Percentiles rank a stretch among this genome's conserved stretches.
These are phyloP conservation scores for Nebria salina DNA, from an alignment of 2,888 invertebrate genomes.

Conservation along the genomic window DNA sequence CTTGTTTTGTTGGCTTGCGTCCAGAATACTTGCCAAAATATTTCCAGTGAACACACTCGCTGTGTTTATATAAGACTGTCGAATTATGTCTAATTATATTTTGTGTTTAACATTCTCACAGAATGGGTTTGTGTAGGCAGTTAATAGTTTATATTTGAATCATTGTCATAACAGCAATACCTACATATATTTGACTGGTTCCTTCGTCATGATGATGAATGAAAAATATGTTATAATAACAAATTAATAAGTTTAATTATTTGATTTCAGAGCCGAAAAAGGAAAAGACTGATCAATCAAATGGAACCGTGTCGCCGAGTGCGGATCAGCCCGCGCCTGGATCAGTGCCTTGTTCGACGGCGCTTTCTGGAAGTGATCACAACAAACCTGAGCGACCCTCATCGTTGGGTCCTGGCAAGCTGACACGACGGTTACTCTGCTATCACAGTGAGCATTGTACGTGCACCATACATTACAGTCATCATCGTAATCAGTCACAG, in stretches of 20 bases:
- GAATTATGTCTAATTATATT: slow-evolving; percentile 13
- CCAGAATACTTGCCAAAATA: slow-evolving; percentile 13
- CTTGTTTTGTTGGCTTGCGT: not conserved
- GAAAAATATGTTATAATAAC: not conserved
- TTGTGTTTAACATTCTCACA: slow-evolving; percentile 2
- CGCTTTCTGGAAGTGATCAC: slow-evolving; percentile 54
- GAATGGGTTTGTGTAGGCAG: not conserved
- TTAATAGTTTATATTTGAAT: not conserved
- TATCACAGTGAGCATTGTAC: slow-evolving; percentile 80
- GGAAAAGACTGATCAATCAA: slow-evolving; percentile 83
- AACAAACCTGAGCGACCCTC: slow-evolving; percentile 80
- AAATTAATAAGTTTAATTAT: not conserved
- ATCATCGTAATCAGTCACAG: not conserved
- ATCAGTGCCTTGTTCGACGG: slow-evolving; percentile 57
- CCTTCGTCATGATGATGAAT: not conserved
- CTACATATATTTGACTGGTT: not conserved
- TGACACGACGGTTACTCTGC: slow-evolving; percentile 80
- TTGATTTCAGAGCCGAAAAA: slow-evolving; percentile 83
- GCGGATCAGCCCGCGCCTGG: slow-evolving; percentile 63
- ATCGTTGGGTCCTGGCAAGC: slow-evolving; percentile 79
- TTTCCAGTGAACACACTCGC: not conserved
- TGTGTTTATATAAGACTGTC: slow-evolving; percentile 12
- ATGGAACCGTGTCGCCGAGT: slow-evolving; percentile 72
- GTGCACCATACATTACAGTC: not conserved
- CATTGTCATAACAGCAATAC: not conserved